Evolutionary conservation across 2,797 vertebrate species (phyloP).

Genomic region (Sciurus vulgaris): DNA sequence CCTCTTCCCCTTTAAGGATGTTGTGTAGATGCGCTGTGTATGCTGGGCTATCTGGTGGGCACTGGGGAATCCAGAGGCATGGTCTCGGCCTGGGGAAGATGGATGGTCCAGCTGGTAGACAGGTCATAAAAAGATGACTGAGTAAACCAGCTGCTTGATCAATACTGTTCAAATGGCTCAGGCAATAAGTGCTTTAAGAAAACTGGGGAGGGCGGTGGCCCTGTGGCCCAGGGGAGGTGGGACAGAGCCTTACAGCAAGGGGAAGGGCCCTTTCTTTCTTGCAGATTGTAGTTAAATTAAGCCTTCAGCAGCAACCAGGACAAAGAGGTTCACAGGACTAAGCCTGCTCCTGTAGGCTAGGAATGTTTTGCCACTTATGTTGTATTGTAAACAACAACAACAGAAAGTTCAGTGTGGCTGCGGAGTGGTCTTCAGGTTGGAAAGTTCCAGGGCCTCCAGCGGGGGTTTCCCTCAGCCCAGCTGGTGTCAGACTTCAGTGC

Average conservation of each 20-base stretch:
- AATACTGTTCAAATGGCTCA: slow-evolving; percentile 73
- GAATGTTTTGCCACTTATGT: background rate
- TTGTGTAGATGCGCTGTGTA: background rate
- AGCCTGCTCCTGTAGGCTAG: background rate
- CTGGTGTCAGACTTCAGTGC: background rate
- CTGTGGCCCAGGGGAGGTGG: background rate
- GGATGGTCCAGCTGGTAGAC: slow-evolving; percentile 65
- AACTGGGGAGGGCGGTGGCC: slow-evolving; percentile 36
- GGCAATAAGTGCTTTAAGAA: slow-evolving; percentile 71
- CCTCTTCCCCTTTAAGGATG: slow-evolving; percentile 56
- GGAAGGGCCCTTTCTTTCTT: background rate
- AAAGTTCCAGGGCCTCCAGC: background rate
- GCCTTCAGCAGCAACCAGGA: background rate
- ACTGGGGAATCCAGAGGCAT: slow-evolving; percentile 54
- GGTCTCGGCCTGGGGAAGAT: slow-evolving; percentile 39
- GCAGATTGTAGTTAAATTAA: slow-evolving; percentile 22
- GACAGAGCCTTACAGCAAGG: background rate
- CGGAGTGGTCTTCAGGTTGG: background rate
- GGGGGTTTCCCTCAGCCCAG: background rate
- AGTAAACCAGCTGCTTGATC: slow-evolving; percentile 71
- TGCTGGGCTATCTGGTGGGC: background rate
- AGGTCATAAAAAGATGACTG: slow-evolving; percentile 80
- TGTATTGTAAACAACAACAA: background rate
- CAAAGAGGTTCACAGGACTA: background rate
- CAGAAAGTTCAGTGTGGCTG: too few species aligned